These are phyloP conservation scores for Sylvilagus floridanus DNA, from an alignment of 2,797 vertebrate species.

Conservation along the genomic window DNA sequence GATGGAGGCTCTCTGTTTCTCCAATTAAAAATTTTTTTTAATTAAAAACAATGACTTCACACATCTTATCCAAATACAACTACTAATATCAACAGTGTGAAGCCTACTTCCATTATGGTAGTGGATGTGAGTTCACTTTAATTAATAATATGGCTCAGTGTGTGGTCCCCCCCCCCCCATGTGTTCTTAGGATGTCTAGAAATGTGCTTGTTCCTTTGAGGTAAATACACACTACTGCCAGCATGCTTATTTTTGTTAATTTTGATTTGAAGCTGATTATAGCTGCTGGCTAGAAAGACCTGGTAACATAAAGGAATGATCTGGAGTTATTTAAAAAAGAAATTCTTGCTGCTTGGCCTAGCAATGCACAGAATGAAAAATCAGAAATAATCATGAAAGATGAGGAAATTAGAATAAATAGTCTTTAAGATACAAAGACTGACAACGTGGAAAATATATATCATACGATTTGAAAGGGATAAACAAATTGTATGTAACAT, in stretches of 20 bases:
- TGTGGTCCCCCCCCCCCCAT: background rate
- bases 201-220: background rate
- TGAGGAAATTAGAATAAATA: background rate
- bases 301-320: background rate
- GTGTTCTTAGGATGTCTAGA: conserved; percentile 3
- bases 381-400: background rate
- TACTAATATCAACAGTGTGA: background rate
- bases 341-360: background rate
- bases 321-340: background rate
- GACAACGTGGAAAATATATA: background rate
- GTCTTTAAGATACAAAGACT: background rate
- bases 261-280: conserved; percentile 17
- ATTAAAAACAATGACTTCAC: background rate
- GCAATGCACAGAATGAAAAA: background rate
- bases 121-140: background rate
- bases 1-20: too few species aligned
- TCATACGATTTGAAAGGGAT: background rate
- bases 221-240: background rate
- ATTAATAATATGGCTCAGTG: background rate
- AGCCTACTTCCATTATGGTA: background rate
- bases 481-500: background rate
- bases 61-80: background rate
- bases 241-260: conserved; percentile 23
- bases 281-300: conserved; percentile 16
- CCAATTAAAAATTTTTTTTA: too few species aligned